phyloP scores from a whole-genome alignment of 2,113 vertebrate species.

The Turnix velox region DNA sequence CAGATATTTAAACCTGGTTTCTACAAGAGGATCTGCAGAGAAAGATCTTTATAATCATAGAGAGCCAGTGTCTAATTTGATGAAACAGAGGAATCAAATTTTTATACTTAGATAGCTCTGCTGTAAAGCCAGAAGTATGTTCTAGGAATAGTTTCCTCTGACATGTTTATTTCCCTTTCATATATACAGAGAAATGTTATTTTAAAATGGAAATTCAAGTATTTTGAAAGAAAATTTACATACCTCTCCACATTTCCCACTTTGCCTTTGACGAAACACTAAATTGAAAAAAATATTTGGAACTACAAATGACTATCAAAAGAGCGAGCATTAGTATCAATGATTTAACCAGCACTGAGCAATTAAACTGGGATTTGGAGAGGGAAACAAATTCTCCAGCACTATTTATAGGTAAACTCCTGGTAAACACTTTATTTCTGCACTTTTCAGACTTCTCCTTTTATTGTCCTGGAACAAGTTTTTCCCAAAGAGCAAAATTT shows the following conservation, averaged over 20 bases:
- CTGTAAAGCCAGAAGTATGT: neutral
- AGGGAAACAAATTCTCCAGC: neutral
- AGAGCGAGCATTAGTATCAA: neutral
- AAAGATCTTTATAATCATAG: neutral
- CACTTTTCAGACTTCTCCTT: neutral
- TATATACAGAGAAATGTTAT: neutral
- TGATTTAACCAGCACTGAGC: neutral
- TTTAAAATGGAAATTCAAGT: neutral
- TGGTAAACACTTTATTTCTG: neutral
- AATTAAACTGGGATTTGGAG: neutral
- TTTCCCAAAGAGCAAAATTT: neutral
- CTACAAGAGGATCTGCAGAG: neutral
- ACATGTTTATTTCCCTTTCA: neutral
- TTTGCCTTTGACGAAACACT: neutral
- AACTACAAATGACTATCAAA: neutral
- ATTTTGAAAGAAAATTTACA: neutral
- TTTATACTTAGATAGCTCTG: neutral
- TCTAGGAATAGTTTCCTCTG: neutral
- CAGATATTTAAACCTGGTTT: rapidly evolving
- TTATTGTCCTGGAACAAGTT: neutral
- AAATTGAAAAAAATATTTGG: neutral
- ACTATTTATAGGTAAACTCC: neutral
- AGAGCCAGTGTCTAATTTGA: neutral
- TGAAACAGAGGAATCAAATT: neutral
- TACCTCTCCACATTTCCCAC: neutral